These are phyloP conservation scores for Leptoclinus maculatus DNA, from an alignment of 2,797 vertebrate species.

Conservation along the genomic window DNA sequence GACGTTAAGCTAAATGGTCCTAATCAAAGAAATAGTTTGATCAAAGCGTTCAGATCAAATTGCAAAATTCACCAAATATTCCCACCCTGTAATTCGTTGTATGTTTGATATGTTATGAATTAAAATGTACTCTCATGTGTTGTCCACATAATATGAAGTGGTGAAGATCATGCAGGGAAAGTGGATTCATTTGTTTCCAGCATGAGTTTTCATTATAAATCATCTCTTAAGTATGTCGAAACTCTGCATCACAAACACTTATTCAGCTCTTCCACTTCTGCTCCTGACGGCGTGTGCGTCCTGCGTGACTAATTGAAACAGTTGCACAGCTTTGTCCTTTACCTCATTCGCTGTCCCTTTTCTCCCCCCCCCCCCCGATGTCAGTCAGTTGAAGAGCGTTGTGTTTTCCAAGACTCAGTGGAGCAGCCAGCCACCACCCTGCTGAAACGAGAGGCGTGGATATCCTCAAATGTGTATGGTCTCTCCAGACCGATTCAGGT, in stretches of 20 bases:
- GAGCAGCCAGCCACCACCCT: constrained; percentile 75
- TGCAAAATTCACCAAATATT: neutral
- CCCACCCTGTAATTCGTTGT: neutral
- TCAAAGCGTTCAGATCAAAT: neutral
- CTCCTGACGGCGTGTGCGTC: neutral
- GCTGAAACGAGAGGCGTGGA: constrained; percentile 83
- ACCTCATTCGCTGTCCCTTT: neutral
- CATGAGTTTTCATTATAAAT: neutral
- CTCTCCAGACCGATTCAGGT: constrained; percentile 86
- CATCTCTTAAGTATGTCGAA: neutral
- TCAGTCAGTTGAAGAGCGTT: constrained; percentile 84
- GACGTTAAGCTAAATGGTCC: neutral
- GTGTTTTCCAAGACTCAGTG: constrained; percentile 75
- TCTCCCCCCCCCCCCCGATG: neutral
- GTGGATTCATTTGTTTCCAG: neutral
- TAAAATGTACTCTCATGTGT: neutral
- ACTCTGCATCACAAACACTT: neutral
- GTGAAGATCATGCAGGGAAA: neutral
- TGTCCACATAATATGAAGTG: neutral
- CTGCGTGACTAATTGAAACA: neutral
- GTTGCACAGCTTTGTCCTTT: neutral
- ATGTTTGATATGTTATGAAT: neutral
- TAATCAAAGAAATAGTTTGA: constrained; percentile 7
- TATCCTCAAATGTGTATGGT: constrained; percentile 82
- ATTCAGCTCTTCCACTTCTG: neutral